Conservation (phyloP, 2,113 vertebrate genomes). For the Abramis brama region DNA sequence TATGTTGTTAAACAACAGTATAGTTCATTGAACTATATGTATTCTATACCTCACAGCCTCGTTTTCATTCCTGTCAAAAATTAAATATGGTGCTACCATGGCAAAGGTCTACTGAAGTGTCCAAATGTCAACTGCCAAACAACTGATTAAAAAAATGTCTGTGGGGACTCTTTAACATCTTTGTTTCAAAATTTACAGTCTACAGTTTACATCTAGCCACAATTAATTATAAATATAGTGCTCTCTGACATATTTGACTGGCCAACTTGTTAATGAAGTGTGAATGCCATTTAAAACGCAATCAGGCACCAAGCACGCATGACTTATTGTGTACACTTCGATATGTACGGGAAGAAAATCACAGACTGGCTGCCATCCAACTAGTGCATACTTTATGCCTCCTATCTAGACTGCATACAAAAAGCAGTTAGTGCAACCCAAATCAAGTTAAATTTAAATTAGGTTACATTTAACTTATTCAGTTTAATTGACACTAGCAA, state of each 20-base stretch:
- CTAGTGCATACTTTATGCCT: background rate
- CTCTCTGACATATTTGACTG: background rate
- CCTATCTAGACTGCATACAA: background rate
- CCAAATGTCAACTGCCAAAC: background rate
- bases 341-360: background rate
- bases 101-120: background rate
- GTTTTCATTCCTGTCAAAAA: no score
- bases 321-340: conserved; percentile 15
- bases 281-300: conserved; percentile 2
- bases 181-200: background rate
- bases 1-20: no score
- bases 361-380: conserved; percentile 7
- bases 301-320: conserved; percentile 4
- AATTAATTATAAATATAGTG: background rate
- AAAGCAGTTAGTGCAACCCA: background rate
- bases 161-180: background rate
- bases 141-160: background rate
- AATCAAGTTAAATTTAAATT: background rate
- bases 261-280: background rate
- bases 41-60: no score
- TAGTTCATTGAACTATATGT: no score
- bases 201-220: background rate
- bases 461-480: background rate
- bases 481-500: background rate
- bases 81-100: no score